Base-by-base conservation (phyloP, 2,113 vertebrate species). In the Pleuronectes platessa region DNA sequence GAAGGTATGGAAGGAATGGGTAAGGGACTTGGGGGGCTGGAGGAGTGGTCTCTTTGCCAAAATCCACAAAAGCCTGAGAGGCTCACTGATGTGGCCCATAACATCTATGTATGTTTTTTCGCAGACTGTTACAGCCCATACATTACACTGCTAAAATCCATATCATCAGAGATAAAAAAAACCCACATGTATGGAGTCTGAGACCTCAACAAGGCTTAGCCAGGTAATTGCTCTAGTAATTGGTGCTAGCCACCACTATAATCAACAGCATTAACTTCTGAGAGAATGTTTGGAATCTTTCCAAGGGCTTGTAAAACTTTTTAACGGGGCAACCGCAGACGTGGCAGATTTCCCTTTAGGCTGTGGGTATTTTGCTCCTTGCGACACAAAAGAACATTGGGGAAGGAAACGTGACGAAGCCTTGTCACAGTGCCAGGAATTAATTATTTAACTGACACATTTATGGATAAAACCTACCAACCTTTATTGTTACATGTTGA, bases 51-150 rank as follows among this genome's bases (percentile, higher is more conserved):
- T 53, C 35, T 8, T 2, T 0, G 74, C 31, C 71, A 85, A 84
- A 79, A 47, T 75, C 77, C 83, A 68, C 74, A 86, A 58, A 86
- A 62, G 47, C 27, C 70, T 71, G 31, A 35, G 78, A 86, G 76
- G 53, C n/a, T 5, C n/a, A 55, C 24, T 85, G 40, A 79, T n/a
- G 47, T 78, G 69, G 40, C 40, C 14, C n/a, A 24, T 72, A 53
- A 59, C 24, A 10, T 5, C 35, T 54, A 20, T 64, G 21, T 58
- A 23, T 61, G 49, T 67, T 49, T 63, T 0, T 45, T 17, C 37
- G 3, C 51, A 10, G 15, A 26, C 1, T 15, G 21, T 56, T 53
- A 10, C 58, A 26, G 53, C 15, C 61, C 18, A 61, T 37, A n/a
- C 51, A 61, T 62, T n/a, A 15, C 40, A 45, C 24, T 26, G 4